phyloP scores from a whole-genome alignment of 2,888 invertebrate genomes.

The Galerucella calmariensis region DNA sequence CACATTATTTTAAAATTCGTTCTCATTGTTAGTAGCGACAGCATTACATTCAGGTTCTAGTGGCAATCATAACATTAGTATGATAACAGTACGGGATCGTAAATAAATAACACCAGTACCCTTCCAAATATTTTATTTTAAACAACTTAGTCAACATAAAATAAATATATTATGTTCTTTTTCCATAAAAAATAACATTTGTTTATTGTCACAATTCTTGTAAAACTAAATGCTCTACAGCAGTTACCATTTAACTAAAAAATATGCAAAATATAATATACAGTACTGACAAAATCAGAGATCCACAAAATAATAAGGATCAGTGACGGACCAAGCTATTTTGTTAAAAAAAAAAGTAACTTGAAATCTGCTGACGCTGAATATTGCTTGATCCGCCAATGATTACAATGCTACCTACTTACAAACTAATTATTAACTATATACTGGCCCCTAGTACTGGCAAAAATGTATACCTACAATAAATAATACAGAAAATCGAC shows the following conservation, averaged over 20 bases:
- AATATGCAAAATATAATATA: slow-evolving; percentile 37
- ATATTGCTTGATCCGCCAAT: slow-evolving; percentile 21
- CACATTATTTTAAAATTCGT: too few species aligned
- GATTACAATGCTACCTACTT: slow-evolving; percentile 27
- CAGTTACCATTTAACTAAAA: slow-evolving; percentile 29
- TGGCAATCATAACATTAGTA: too few species aligned
- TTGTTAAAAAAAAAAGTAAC: background rate
- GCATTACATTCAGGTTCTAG: too few species aligned
- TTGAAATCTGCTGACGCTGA: background rate
- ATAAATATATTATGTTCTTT: slow-evolving; percentile 52
- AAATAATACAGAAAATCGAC: slow-evolving; percentile 16
- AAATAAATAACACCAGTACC: slow-evolving; percentile 38
- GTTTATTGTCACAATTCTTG: slow-evolving; percentile 42
- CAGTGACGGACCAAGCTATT: background rate
- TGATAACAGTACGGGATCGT: background rate
- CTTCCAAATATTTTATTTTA: slow-evolving; percentile 53
- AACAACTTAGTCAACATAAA: slow-evolving; percentile 55
- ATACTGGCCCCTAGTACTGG: slow-evolving; percentile 60
- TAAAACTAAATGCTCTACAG: slow-evolving; percentile 43
- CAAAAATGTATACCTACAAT: slow-evolving; percentile 46
- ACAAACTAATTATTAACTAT: slow-evolving; percentile 43
- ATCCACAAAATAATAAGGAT: slow-evolving; percentile 38
- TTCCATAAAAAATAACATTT: slow-evolving; percentile 49
- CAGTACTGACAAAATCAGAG: slow-evolving; percentile 44
- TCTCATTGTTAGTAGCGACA: too few species aligned